These are phyloP conservation scores for Serilophus lunatus DNA, from an alignment of 2,113 vertebrate species.

Conservation along the genomic window DNA sequence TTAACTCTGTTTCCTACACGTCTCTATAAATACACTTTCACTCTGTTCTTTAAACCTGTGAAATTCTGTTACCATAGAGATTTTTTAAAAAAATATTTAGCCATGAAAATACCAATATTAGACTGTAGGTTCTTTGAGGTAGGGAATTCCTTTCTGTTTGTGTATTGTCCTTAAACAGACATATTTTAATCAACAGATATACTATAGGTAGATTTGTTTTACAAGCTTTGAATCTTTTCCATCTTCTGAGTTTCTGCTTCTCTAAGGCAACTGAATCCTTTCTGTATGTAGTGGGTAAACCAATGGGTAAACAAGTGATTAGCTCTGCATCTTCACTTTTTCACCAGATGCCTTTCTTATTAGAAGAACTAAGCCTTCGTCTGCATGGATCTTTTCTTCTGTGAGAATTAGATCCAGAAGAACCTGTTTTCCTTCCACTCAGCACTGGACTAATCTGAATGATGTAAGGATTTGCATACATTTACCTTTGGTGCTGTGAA, in stretches of 20 bases:
- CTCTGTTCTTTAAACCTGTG: conserved; percentile 72
- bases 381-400: neutral
- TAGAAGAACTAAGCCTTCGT: neutral
- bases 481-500: conserved; percentile 1
- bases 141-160: conserved; percentile 25
- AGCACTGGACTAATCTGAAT: neutral
- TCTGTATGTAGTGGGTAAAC: neutral
- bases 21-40: conserved; percentile 72
- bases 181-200: neutral
- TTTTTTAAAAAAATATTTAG: conserved; percentile 31
- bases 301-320: neutral
- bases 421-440: neutral
- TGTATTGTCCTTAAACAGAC: neutral
- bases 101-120: conserved; percentile 23
- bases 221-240: neutral
- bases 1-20: conserved; percentile 75
- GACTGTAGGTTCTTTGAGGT: conserved; percentile 15
- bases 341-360: neutral
- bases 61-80: conserved; percentile 74
- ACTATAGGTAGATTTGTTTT: neutral
- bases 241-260: neutral
- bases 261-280: neutral
- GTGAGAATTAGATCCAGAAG: neutral
- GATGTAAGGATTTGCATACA: conserved; percentile 28
- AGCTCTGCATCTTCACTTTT: neutral